Evolutionary conservation across 1,140 invertebrate genomes (phyloP), one percentile per base, ranked within the genome.

Genomic region (Uloborus diversus): DNA sequence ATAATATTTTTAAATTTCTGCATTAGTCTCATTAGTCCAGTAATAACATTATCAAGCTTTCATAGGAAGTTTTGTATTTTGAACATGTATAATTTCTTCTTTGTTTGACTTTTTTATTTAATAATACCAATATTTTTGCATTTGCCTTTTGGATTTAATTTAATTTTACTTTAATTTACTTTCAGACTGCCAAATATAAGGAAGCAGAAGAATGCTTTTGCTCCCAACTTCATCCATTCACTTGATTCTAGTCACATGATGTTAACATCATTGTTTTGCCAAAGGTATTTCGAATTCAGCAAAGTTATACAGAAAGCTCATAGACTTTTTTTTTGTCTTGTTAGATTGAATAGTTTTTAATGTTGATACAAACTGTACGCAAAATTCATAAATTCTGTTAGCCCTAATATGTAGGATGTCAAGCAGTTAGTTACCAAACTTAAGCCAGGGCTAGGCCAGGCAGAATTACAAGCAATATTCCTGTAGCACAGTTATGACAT

Each of bases 211-310:
- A 99, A 99, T 89, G 97, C 96, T 20, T 99, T 99, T 89, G 94
- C 98, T 28, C 98, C 98, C 3, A 99, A 99, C 89, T 99, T 96
- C 86, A 94, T 99, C 84, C 98, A 99, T 88, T 99, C 97, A 13
- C 88, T 99, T 85, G 98, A 99, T 88, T 97, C 97, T 28, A 93
- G 91, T 86, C 98, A 99, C 86, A 99, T 99, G 98, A 99, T 99
- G 97, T 88, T 99, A 37, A 99, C 98, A 4, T 93, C 96, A 30
- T 88, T 99, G 66, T 88, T 93, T 86, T 96, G 94, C 85, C 92
- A 94, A 85, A 88, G 85, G 85, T 87, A 85, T n/a, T n/a, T n/a
- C n/a, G n/a, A n/a, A n/a, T n/a, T n/a, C n/a, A n/a, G n/a, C n/a
- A n/a, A n/a, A n/a, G n/a, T n/a, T n/a, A n/a, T n/a, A n/a, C n/a